These are phyloP conservation scores for Lateolabrax maculatus DNA, from an alignment of 2,797 vertebrate species.

Conservation along the genomic window DNA sequence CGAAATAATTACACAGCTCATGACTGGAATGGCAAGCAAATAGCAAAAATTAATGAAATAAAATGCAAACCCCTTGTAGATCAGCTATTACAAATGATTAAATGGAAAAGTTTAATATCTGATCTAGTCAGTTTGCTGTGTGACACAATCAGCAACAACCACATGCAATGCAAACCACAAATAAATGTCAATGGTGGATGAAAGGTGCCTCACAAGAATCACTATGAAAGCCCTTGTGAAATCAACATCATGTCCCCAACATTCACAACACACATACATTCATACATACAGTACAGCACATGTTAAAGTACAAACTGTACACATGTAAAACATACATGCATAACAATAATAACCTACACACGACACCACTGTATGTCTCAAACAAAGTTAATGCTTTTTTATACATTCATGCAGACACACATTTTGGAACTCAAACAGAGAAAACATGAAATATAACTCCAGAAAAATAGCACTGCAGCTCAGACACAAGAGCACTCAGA, in stretches of 20 bases:
- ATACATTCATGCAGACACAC: constrained; percentile 75
- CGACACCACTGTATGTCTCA: constrained; percentile 41
- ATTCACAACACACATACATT: constrained; percentile 50
- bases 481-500: constrained; percentile 72
- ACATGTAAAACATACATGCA: constrained; percentile 74
- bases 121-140: constrained; percentile 56
- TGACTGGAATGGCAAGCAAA: constrained; percentile 46
- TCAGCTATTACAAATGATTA: constrained; percentile 42
- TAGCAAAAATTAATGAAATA: constrained; percentile 25
- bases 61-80: constrained; percentile 53
- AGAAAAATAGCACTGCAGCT: constrained; percentile 87
- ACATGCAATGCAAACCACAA: constrained; percentile 70
- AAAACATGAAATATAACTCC: constrained; percentile 78
- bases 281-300: constrained; percentile 37
- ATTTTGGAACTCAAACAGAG: constrained; percentile 65
- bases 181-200: constrained; percentile 40
- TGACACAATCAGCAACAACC: constrained; percentile 49
- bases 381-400: constrained; percentile 60
- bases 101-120: constrained; percentile 24
- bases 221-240: constrained; percentile 69
- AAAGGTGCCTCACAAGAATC: constrained; percentile 70
- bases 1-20: constrained; percentile 48
- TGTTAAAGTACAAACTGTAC: constrained; percentile 37
- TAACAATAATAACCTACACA: constrained; percentile 50
- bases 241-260: constrained; percentile 56